These are phyloP conservation scores for Pelosia muscerda DNA, from an alignment of 2,888 invertebrate genomes.

Conservation along the genomic window DNA sequence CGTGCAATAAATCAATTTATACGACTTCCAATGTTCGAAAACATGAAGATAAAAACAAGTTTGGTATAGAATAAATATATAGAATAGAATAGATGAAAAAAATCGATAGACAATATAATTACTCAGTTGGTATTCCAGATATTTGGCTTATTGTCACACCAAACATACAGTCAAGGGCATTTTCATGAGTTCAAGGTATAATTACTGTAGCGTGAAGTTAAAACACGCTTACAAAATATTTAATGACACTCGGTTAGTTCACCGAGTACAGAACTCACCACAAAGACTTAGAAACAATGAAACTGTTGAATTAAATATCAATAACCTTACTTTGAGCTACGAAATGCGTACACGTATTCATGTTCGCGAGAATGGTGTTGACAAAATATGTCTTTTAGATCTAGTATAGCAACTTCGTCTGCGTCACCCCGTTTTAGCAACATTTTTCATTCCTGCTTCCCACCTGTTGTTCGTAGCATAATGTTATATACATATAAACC, in stretches of 20 bases:
- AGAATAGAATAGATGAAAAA: not conserved
- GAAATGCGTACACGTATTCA: slow-evolving; percentile 29
- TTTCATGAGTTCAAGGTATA: slow-evolving; percentile 37
- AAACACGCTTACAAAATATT: slow-evolving; percentile 39
- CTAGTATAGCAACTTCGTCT: too few species aligned
- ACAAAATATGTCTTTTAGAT: not conserved
- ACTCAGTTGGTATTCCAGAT: not conserved
- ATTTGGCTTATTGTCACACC: slow-evolving; percentile 4
- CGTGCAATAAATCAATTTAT: slow-evolving; percentile 9
- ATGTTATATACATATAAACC: too few species aligned
- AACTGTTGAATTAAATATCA: slow-evolving; percentile 51
- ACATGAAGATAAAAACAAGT: slow-evolving; percentile 1
- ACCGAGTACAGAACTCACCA: slow-evolving; percentile 31
- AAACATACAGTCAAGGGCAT: slow-evolving; percentile 26
- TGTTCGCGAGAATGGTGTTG: not conserved
- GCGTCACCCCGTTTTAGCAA: too few species aligned
- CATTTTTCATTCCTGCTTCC: too few species aligned
- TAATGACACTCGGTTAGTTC: slow-evolving; percentile 25
- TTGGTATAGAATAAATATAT: too few species aligned
- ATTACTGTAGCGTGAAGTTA: slow-evolving; percentile 20
- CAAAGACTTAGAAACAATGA: slow-evolving; percentile 48
- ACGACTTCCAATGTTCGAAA: not conserved
- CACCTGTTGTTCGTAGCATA: too few species aligned
- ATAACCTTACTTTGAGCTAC: slow-evolving; percentile 34
- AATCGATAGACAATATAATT: not conserved